A percentile compares a stretch with the other conserved stretches of the same genome.
Evolutionary conservation across 2,797 vertebrate genomes (phyloP).

Genomic region (Channa striata): DNA sequence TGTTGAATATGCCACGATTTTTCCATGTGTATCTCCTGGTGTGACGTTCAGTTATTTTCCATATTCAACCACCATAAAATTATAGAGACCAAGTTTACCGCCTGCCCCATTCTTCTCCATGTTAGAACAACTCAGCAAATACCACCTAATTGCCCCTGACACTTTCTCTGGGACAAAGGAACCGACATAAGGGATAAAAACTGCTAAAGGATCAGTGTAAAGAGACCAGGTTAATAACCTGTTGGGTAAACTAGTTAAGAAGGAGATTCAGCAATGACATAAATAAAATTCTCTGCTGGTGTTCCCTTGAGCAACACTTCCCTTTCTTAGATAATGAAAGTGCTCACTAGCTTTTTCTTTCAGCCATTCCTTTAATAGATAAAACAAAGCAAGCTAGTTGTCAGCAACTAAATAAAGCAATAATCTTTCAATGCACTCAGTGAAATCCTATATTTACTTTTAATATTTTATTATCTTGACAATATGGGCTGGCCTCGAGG

Average conservation of each 20-base stretch:
- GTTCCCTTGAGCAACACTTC: conserved; percentile 11
- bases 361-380: background rate
- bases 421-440: background rate
- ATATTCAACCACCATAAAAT: conserved; percentile 8
- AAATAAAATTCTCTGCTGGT: background rate
- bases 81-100: conserved; percentile 34
- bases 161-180: background rate
- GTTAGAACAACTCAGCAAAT: conserved; percentile 12
- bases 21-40: conserved; percentile 10
- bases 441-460: background rate
- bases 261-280: conserved; percentile 1
- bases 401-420: background rate
- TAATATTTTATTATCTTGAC: conserved; percentile 17
- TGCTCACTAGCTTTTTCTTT: background rate
- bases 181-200: conserved; percentile 12
- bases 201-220: background rate
- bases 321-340: conserved; percentile 7
- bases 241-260: conserved; percentile 14
- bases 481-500: conserved; percentile 6
- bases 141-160: conserved; percentile 4
- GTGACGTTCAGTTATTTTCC: conserved; percentile 26
- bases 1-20: background rate
- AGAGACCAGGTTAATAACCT: background rate
- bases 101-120: conserved; percentile 30
- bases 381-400: background rate